Conservation (phyloP, 2,797 vertebrate genomes). For the Gobio occitaniae region DNA sequence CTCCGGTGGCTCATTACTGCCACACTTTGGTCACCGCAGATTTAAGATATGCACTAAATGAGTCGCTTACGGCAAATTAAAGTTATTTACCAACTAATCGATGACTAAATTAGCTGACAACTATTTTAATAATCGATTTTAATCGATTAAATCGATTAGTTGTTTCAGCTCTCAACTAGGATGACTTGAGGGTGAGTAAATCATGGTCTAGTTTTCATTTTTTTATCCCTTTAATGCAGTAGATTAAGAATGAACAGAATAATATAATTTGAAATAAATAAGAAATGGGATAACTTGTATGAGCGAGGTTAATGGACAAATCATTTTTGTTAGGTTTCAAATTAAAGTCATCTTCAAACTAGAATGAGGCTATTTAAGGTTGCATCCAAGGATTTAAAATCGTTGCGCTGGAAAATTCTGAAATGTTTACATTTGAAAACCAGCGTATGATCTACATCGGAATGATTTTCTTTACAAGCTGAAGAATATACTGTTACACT, state of each 20-base stretch:
- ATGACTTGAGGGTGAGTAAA: no score
- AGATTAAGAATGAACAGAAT: neutral
- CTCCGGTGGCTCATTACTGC: no score
- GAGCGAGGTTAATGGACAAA: neutral
- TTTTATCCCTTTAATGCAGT: neutral
- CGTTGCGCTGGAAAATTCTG: neutral
- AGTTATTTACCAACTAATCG: no score
- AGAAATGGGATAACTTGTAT: neutral
- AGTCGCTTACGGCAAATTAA: no score
- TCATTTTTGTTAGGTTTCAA: neutral
- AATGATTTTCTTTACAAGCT: constrained; percentile 26
- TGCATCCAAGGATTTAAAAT: neutral
- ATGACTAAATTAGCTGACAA: no score
- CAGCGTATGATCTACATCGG: constrained; percentile 12
- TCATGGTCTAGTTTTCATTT: no score
- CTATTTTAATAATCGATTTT: no score
- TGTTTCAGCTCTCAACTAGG: no score
- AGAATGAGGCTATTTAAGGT: neutral
- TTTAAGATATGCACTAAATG: no score
- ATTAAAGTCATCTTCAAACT: constrained; percentile 3
- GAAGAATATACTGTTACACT: constrained; percentile 19
- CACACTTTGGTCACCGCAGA: no score
- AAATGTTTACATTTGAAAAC: constrained; percentile 19
- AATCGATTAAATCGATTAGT: no score
- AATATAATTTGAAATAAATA: neutral